A percentile compares a stretch with the other conserved stretches of the same genome.
These are phyloP conservation scores for Argyra leucocephala DNA, from an alignment of 2,888 invertebrate genomes.

Conservation along the genomic window DNA sequence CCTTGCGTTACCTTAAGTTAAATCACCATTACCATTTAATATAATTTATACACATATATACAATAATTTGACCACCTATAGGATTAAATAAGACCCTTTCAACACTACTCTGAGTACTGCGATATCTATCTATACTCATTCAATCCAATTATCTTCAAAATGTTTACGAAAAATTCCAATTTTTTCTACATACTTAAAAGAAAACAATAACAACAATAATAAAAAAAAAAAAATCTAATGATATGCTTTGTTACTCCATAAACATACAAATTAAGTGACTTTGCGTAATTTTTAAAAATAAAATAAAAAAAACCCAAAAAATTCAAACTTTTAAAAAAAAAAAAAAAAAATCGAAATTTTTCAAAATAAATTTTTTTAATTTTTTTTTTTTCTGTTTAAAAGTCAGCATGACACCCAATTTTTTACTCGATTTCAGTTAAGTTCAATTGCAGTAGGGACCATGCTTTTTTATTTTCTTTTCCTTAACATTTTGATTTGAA, in stretches of 20 bases:
- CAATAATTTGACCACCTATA: too few species aligned
- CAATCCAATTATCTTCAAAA: too few species aligned
- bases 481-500: background rate
- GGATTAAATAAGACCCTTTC: too few species aligned
- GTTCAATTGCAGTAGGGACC: background rate
- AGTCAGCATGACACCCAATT: background rate
- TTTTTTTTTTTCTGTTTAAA: background rate
- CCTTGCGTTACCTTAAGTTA: too few species aligned
- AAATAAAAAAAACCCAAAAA: background rate
- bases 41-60: too few species aligned
- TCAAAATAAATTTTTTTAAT: background rate
- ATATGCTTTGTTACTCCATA: constrained; percentile 8
- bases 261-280: constrained; percentile 10
- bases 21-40: too few species aligned
- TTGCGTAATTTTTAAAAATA: background rate
- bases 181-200: background rate
- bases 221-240: constrained; percentile 5
- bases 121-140: too few species aligned
- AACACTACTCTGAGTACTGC: too few species aligned
- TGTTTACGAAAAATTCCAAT: background rate
- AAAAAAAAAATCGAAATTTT: background rate
- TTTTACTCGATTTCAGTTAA: background rate
- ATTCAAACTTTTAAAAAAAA: too few species aligned
- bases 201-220: background rate
- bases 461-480: background rate